A percentile compares a stretch with the other conserved stretches of the same genome.
Evolutionary conservation across 2,797 vertebrate species (phyloP).

Genomic region (Pantherophis vulpinus): DNA sequence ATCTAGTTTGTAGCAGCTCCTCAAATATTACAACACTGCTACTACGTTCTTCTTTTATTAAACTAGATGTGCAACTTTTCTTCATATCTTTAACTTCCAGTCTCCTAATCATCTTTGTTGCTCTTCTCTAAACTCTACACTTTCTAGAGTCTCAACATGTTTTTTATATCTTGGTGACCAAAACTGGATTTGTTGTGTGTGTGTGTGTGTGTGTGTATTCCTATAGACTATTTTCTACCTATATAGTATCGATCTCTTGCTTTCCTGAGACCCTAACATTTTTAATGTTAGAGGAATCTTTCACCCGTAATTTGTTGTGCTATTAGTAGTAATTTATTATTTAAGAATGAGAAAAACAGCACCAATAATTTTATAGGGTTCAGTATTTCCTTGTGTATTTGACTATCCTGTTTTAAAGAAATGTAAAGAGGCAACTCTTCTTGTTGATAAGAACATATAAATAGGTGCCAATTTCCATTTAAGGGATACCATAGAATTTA

Average conservation of each 20-base stretch:
- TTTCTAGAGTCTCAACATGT: too few relatives aligned
- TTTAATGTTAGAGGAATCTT: neutral
- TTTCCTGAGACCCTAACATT: neutral
- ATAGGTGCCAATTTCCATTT: neutral
- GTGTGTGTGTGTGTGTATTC: too few relatives aligned
- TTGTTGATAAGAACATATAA: neutral
- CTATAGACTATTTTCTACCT: neutral
- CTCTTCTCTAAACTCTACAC: too few relatives aligned
- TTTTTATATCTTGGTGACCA: too few relatives aligned
- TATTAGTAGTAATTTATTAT: neutral
- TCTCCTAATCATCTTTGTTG: too few relatives aligned
- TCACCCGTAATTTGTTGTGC: neutral
- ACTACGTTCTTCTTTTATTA: neutral
- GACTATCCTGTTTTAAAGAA: neutral
- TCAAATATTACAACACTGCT: neutral
- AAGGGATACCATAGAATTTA: neutral
- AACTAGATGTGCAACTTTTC: neutral
- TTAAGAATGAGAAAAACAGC: neutral
- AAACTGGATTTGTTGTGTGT: too few relatives aligned
- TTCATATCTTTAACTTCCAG: too few relatives aligned
- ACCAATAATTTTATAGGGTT: neutral
- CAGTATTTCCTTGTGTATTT: neutral
- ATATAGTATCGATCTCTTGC: neutral
- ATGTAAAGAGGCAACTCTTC: neutral
- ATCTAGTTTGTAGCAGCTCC: neutral